Base-by-base conservation (phyloP, 2,888 invertebrate genomes). In the Cyaniris semiargus region DNA sequence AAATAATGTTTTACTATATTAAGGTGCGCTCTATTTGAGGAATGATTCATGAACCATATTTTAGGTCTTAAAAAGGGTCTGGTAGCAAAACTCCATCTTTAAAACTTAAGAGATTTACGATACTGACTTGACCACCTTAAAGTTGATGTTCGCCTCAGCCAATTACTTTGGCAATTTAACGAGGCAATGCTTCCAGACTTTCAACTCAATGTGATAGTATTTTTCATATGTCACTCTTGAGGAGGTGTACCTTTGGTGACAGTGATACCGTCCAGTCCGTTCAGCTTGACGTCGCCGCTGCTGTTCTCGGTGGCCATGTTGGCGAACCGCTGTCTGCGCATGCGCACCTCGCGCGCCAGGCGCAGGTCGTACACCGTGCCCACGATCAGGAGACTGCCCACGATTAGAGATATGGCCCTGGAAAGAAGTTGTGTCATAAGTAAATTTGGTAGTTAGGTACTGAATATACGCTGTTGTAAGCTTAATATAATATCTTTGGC, bases 351-450 rank as follows among this genome's bases (percentile, higher is more conserved):
- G 6, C 86, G 83, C 1, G 93, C 87, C 38, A 91, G 86, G 74
- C 94, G 95, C 84, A 96, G 89, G 89, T 97, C 97, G 88, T 97
- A 97, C 0, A 91, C 88, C 0, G 97, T 97, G 2, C 97, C 97
- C 13, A 93, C 85, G 27, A 95, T 85, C 84, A 97, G 94, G 76
- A 97, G 87, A 0, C 94, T 84, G 0, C 93, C 85, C 0, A 93
- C 87, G 1, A 86, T 44, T 78, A 84, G 82, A 77, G 86, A 87
- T 1, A 93, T 90, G 3, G 87, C 89, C 0, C 93, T 94, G 87
- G 0, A 83, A 84, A 75, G 18, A 71, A 15, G 34, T 38, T 44
- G 10, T 44, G 10, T 44, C 44, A 44, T 44, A 10, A 44, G 44
- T 44, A 3, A 44, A 44, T 38, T 38, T 38, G 38, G 8, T 44